Conservation (phyloP, 2,113 vertebrate genomes). For the Gallinago undulata region DNA sequence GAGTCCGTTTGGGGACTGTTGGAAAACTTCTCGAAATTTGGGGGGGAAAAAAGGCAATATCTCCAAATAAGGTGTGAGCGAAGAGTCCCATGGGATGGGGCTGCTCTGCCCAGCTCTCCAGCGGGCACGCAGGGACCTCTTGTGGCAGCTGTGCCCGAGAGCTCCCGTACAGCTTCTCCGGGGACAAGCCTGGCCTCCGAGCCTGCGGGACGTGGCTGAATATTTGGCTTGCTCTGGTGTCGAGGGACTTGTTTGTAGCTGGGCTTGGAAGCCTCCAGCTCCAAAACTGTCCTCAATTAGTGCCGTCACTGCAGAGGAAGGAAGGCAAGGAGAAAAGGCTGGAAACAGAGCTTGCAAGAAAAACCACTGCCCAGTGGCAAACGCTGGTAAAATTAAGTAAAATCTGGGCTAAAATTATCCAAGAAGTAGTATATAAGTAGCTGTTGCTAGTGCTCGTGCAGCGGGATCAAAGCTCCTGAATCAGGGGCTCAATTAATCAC, state of each 20-base stretch:
- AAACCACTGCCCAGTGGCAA: not conserved
- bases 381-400: not conserved
- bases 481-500: not conserved
- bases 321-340: not conserved
- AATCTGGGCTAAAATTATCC: not conserved
- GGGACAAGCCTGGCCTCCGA: not conserved
- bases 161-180: not conserved
- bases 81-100: not conserved
- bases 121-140: conserved; percentile 54
- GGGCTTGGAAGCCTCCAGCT: not conserved
- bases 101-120: not conserved
- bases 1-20: not conserved
- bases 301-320: not conserved
- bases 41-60: not conserved
- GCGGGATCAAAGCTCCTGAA: not conserved
- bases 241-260: not conserved
- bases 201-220: not conserved
- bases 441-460: not conserved
- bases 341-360: not conserved
- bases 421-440: not conserved
- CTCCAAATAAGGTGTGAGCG: conserved; percentile 18
- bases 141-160: not conserved
- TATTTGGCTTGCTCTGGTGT: not conserved
- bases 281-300: not conserved
- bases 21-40: not conserved